Base-by-base conservation (phyloP, 1,140 invertebrate genomes). In the Cydia amplana region DNA sequence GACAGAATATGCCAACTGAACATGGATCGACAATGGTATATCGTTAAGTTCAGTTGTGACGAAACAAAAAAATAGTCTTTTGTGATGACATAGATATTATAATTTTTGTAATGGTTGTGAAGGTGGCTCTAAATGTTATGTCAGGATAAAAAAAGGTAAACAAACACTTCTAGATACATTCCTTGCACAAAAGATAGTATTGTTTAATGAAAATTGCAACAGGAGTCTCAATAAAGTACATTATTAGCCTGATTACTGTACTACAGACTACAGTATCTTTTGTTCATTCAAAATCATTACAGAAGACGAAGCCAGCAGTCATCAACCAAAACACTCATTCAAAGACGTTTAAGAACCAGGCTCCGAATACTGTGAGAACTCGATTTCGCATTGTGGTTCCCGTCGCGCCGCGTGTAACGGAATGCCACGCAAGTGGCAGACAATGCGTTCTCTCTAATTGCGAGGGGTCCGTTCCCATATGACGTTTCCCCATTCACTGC, bases 401-500 rank as follows among this genome's bases (percentile, higher is more conserved):
- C 70, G 74, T 74, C 74, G 32, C 72, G 20, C 73, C 51, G 36
- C 78, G 60, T 80, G 79, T 88, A 88, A 86, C 85, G 89, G 88
- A 89, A 88, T 83, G 82, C 78, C 76, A 28, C 60, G 79, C 79
- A 74, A 81, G 78, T 77, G 78, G 82, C 80, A 84, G 82, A 88
- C 86, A 91, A 87, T 89, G 81, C 82, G 81, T 83, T 79, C 83
- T 77, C 80, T 83, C 83, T 87, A 85, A 88, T 89, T 88, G 86
- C 82, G 84, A 78, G 83, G 82, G 83, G 83, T 55, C 51, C 51
- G 51, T 76, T 86, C 88, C 84, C 86, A 87, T 87, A 86, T 90
- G 90, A 92, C 87, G 87, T 84, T 83, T 84, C 85, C 85, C 90
- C 87, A 88, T 89, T 87, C 88, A 89, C 81, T 76, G 83, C 76